These are phyloP conservation scores for Margaritifera margaritifera DNA, from an alignment of 2,888 invertebrate genomes.

Conservation along the genomic window DNA sequence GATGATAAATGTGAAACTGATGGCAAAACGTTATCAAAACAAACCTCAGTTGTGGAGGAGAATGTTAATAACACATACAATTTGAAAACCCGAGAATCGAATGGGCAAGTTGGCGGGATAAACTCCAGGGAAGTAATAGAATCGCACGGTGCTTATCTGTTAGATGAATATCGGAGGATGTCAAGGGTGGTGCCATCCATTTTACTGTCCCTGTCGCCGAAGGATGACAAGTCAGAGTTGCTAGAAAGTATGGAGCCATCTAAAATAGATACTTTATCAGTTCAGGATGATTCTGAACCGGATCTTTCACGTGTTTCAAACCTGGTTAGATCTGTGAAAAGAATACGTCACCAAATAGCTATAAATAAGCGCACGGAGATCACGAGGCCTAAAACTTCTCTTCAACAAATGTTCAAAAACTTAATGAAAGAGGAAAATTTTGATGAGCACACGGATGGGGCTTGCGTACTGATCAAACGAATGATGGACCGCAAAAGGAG, in stretches of 20 bases:
- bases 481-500: slow-evolving; percentile 44
- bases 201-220: slow-evolving; percentile 41
- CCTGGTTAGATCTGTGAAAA: slow-evolving; percentile 45
- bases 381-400: slow-evolving; percentile 33
- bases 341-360: slow-evolving; percentile 43
- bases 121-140: slow-evolving; percentile 12
- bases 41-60: too few species aligned
- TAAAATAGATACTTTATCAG: slow-evolving; percentile 6
- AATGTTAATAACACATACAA: too few species aligned
- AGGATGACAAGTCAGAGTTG: slow-evolving; percentile 27
- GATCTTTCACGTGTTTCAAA: slow-evolving; percentile 46
- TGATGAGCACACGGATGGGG: slow-evolving; percentile 43
- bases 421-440: slow-evolving; percentile 24
- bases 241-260: slow-evolving; percentile 12
- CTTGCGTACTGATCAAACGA: slow-evolving; percentile 46
- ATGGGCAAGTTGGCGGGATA: too few species aligned
- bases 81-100: too few species aligned
- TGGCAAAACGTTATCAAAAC: too few species aligned
- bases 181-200: slow-evolving; percentile 55
- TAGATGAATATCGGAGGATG: slow-evolving; percentile 51
- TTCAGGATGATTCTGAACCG: slow-evolving; percentile 25
- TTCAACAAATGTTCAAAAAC: slow-evolving; percentile 46
- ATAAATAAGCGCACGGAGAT: slow-evolving; percentile 41
- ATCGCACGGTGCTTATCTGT: slow-evolving; percentile 47
- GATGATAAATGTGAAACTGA: too few species aligned